phyloP scores from a whole-genome alignment of 2,797 vertebrate genomes.

The Eurystomus glaucurus region DNA sequence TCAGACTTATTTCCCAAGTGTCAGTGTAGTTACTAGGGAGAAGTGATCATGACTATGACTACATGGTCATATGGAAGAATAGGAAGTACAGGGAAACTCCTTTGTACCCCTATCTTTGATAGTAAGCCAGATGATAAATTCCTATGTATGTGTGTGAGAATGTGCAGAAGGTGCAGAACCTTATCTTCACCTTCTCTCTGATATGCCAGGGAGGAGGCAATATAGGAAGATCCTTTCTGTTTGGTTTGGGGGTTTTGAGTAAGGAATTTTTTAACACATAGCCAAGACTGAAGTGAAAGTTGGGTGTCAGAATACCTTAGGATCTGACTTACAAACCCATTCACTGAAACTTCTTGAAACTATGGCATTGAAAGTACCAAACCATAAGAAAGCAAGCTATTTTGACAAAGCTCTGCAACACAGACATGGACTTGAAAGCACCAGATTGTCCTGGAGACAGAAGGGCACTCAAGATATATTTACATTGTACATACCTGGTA shows the following conservation, averaged over 20 bases:
- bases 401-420: not conserved
- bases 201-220: not conserved
- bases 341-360: not conserved
- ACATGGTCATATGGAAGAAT: not conserved
- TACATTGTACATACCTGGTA: not conserved
- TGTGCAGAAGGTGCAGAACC: not conserved
- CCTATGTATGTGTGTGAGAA: not conserved
- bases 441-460: not conserved
- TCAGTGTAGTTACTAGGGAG: not conserved
- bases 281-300: not conserved
- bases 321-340: not conserved
- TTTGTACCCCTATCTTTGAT: not conserved
- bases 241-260: not conserved
- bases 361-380: not conserved
- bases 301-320: not conserved
- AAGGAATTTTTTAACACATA: not conserved
- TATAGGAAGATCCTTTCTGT: not conserved
- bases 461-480: not conserved
- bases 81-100: not conserved
- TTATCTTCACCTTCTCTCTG: not conserved
- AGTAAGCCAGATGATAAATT: not conserved
- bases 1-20: not conserved
- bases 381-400: not conserved
- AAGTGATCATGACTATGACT: not conserved
- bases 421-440: not conserved